These are phyloP conservation scores for Patella ulyssiponensis DNA, from an alignment of 2,888 invertebrate genomes.

Conservation along the genomic window DNA sequence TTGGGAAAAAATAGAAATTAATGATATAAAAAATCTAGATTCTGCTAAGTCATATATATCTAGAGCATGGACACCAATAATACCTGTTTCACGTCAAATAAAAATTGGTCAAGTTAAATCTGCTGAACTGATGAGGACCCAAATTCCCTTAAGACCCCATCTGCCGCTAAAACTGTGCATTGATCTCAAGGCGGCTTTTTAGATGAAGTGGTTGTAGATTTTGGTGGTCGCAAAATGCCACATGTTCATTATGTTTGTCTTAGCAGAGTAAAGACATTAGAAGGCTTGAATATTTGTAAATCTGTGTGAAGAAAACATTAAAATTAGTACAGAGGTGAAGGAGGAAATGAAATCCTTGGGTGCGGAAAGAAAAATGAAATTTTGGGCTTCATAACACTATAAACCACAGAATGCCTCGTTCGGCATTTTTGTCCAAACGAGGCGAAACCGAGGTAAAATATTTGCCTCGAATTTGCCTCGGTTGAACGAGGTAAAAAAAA, in stretches of 20 bases:
- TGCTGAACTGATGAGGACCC: constrained; percentile 22
- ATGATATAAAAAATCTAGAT: constrained; percentile 19
- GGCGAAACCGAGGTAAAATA: too few relatives aligned
- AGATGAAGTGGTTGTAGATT: constrained; percentile 21
- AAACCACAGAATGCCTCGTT: too few relatives aligned
- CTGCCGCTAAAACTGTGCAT: constrained; percentile 35
- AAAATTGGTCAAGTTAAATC: constrained; percentile 18
- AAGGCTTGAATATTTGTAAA: too few relatives aligned
- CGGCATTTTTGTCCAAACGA: too few relatives aligned
- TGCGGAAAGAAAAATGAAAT: too few relatives aligned
- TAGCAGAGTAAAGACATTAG: too few relatives aligned
- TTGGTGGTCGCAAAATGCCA: constrained; percentile 17
- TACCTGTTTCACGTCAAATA: constrained; percentile 21
- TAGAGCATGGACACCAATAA: constrained; percentile 29
- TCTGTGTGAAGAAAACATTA: too few relatives aligned
- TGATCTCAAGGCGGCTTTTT: constrained; percentile 32
- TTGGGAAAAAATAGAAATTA: constrained; percentile 26
- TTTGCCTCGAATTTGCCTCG: too few relatives aligned
- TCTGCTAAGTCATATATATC: not conserved
- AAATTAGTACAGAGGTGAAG: too few relatives aligned
- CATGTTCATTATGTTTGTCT: constrained; percentile 19
- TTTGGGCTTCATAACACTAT: too few relatives aligned
- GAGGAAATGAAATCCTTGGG: too few relatives aligned
- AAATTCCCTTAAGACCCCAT: constrained; percentile 33
- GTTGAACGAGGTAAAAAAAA: too few relatives aligned